Evolutionary conservation across 53 echinoderm and acorn worm species (phyloP).

Genomic region (Actinopyga echinites): DNA sequence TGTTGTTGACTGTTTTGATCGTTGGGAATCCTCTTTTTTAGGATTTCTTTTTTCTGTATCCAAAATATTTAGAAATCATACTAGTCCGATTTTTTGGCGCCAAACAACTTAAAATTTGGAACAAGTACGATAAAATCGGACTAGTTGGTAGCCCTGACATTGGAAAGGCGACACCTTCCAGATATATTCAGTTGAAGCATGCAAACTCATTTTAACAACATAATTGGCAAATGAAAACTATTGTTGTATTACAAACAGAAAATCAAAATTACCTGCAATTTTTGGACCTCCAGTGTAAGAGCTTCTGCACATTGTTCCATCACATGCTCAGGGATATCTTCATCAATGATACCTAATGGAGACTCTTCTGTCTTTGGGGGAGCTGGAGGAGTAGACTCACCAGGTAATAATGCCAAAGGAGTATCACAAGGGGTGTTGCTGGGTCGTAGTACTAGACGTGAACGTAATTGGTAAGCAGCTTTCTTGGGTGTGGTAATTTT

Average conservation of each 20-base stretch:
- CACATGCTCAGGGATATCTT: constrained; percentile 84
- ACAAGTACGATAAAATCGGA: no score
- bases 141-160: no score
- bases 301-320: constrained; percentile 90
- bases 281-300: constrained; percentile 73
- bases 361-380: not conserved
- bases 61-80: no score
- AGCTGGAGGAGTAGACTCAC: constrained; percentile 47
- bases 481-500: constrained; percentile 82
- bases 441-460: constrained; percentile 56
- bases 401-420: not conserved
- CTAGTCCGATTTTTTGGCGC: no score
- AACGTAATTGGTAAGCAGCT: constrained; percentile 69
- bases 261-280: constrained; percentile 61
- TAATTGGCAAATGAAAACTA: not conserved
- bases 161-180: no score
- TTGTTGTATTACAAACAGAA: not conserved
- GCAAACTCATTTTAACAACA: not conserved
- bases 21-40: no score
- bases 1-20: no score
- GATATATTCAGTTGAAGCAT: no score
- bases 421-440: constrained; percentile 31
- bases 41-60: no score
- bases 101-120: no score
- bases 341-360: constrained; percentile 76